Evolutionary conservation across 2,888 invertebrate genomes (phyloP).

Genomic region (Steinernema hermaphroditum): DNA sequence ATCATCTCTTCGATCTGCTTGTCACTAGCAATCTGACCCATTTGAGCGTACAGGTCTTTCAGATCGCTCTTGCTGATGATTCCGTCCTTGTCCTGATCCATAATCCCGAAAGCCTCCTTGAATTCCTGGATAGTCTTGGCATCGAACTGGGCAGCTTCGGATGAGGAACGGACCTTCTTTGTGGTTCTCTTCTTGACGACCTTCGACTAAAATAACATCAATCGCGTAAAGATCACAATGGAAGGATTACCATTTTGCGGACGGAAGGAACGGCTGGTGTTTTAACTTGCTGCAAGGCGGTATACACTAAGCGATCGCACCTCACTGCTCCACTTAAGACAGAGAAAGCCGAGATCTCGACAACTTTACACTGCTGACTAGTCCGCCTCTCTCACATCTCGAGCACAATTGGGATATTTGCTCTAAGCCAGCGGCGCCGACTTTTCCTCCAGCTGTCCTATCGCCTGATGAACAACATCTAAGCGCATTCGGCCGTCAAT

Average conservation of each 20-base stretch:
- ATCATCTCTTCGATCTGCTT: slow-evolving; percentile 43
- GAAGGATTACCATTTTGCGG: slow-evolving; percentile 19
- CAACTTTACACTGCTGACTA: slow-evolving; percentile 27
- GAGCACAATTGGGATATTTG: slow-evolving; percentile 21
- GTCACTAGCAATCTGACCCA: slow-evolving; percentile 54
- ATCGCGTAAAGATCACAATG: neutral
- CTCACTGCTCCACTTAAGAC: slow-evolving; percentile 29
- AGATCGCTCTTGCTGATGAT: slow-evolving; percentile 64
- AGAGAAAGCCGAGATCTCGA: slow-evolving; percentile 27
- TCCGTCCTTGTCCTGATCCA: slow-evolving; percentile 70
- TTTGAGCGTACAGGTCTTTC: slow-evolving; percentile 68
- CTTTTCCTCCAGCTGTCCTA: slow-evolving; percentile 19
- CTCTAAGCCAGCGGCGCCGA: neutral
- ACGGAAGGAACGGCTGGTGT: slow-evolving; percentile 17
- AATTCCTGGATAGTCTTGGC: slow-evolving; percentile 69
- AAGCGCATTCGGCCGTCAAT: neutral
- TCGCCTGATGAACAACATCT: slow-evolving; percentile 10
- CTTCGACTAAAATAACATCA: neutral
- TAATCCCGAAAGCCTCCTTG: slow-evolving; percentile 71
- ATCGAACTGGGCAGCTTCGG: slow-evolving; percentile 70
- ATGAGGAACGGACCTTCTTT: slow-evolving; percentile 68
- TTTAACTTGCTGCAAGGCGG: slow-evolving; percentile 28
- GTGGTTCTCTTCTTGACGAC: slow-evolving; percentile 60
- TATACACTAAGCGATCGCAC: slow-evolving; percentile 24
- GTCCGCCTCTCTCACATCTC: slow-evolving; percentile 22